A percentile compares a stretch with the other conserved stretches of the same genome.
Evolutionary conservation across 2,797 vertebrate genomes (phyloP).

Genomic region (Megalops cyprinoides): DNA sequence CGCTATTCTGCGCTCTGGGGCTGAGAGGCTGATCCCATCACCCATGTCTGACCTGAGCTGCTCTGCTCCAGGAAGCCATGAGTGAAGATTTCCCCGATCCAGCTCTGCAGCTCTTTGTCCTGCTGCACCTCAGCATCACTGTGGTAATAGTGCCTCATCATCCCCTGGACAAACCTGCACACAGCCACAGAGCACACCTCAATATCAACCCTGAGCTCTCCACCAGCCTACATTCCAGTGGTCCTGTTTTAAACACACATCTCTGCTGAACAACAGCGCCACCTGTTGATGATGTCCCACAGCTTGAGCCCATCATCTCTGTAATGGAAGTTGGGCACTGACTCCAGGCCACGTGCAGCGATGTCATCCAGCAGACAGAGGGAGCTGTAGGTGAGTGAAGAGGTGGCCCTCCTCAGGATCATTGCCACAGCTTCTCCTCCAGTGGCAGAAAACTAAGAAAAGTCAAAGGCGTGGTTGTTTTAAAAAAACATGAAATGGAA

Average conservation of each 20-base stretch:
- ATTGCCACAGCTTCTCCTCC: constrained; percentile 58
- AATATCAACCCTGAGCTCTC: background rate
- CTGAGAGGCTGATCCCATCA: background rate
- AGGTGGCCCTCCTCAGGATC: constrained; percentile 62
- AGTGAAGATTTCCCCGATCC: constrained; percentile 62
- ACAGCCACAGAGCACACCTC: background rate
- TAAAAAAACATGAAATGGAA: background rate
- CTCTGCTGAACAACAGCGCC: background rate
- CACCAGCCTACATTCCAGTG: background rate
- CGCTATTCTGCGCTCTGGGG: too few species aligned
- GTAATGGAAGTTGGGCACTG: constrained; percentile 75
- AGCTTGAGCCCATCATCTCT: constrained; percentile 75
- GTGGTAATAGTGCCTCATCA: constrained; percentile 53
- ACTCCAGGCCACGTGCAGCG: constrained; percentile 66
- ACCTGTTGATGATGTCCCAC: constrained; percentile 75
- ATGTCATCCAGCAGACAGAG: constrained; percentile 76
- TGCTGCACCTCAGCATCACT: constrained; percentile 49
- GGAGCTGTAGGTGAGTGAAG: constrained; percentile 63
- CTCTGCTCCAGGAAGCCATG: constrained; percentile 50
- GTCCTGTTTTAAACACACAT: background rate
- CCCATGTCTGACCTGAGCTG: constrained; percentile 33
- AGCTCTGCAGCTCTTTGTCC: constrained; percentile 62
- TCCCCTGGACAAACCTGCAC: constrained; percentile 55
- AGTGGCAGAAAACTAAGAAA: constrained; percentile 59
- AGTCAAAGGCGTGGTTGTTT: background rate